Evolutionary conservation across 1,140 invertebrate species (phyloP).

Genomic region (Dolichoris vasculosae): DNA sequence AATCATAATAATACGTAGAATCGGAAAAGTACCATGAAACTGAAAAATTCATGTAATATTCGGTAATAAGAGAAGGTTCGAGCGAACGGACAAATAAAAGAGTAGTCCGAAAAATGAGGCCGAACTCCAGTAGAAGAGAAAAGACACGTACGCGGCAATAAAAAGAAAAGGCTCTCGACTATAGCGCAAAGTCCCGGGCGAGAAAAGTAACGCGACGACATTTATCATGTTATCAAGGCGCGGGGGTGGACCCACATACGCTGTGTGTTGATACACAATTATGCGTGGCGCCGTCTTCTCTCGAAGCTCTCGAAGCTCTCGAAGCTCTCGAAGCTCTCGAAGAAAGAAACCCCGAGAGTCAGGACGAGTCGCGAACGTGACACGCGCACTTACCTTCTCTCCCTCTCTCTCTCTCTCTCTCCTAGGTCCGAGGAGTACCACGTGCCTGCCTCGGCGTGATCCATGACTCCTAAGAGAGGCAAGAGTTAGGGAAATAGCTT

Average conservation of each 20-base stretch:
- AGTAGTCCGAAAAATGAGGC: not conserved
- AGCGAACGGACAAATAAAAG: not conserved
- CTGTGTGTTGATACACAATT: slow-evolving; percentile 74
- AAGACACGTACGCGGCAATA: not conserved
- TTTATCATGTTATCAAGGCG: slow-evolving; percentile 74
- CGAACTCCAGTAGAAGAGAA: not conserved
- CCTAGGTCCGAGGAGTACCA: slow-evolving; percentile 55
- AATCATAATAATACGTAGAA: not conserved
- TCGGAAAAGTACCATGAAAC: not conserved
- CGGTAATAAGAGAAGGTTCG: not conserved
- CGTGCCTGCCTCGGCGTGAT: slow-evolving; percentile 67
- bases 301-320: no score
- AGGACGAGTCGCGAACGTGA: slow-evolving; percentile 57
- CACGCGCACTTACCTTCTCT: slow-evolving; percentile 52
- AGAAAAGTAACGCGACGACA: slow-evolving; percentile 56
- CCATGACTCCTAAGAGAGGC: slow-evolving; percentile 73
- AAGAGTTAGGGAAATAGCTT: slow-evolving; percentile 74
- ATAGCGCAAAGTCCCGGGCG: not conserved
- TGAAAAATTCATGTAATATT: not conserved
- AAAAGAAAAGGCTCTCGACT: not conserved
- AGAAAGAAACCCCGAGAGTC: not conserved
- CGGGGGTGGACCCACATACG: slow-evolving; percentile 60
- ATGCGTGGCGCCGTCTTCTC: slow-evolving; percentile 70
- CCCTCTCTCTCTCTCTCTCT: not conserved
- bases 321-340: no score